These are phyloP conservation scores for Drosophila littoralis DNA, from an alignment of 1,140 invertebrate genomes.

Conservation along the genomic window DNA sequence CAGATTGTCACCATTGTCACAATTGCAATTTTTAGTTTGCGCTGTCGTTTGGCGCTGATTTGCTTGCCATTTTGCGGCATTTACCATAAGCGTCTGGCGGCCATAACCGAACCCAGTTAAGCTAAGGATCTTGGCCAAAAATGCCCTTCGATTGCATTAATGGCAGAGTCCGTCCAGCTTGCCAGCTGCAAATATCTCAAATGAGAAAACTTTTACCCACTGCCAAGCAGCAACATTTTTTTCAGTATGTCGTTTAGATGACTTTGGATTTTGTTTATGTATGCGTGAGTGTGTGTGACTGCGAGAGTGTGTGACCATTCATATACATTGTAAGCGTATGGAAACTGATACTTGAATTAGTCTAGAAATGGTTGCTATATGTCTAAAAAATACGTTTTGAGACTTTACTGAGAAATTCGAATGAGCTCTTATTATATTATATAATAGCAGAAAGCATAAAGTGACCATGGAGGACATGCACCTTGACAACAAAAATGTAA, in stretches of 20 bases:
- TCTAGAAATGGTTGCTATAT: not conserved
- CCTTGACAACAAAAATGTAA: too few species aligned
- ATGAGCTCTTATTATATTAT: too few species aligned
- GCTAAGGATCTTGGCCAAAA: constrained; percentile 51
- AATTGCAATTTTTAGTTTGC: constrained; percentile 69
- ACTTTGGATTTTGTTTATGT: constrained; percentile 23
- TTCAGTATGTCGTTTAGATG: constrained; percentile 31
- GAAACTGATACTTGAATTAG: constrained; percentile 36
- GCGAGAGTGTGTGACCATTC: not conserved
- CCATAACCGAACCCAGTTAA: constrained; percentile 19
- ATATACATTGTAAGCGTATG: constrained; percentile 19
- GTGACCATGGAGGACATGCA: not conserved
- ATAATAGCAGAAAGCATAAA: not conserved
- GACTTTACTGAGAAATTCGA: too few species aligned
- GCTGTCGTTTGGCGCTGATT: constrained; percentile 56
- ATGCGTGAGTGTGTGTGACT: not conserved
- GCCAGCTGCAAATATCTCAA: constrained; percentile 67
- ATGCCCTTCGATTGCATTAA: constrained; percentile 75
- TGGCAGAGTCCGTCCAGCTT: constrained; percentile 45
- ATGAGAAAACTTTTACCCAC: constrained; percentile 69
- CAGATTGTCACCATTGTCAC: constrained; percentile 77
- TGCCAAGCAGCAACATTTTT: constrained; percentile 28
- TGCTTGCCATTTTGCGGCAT: constrained; percentile 77
- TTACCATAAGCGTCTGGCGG: constrained; percentile 62
- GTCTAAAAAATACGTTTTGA: not conserved